Evolutionary conservation across 2,888 invertebrate species (phyloP).

Genomic region (Caenorhabditis sp.): DNA sequence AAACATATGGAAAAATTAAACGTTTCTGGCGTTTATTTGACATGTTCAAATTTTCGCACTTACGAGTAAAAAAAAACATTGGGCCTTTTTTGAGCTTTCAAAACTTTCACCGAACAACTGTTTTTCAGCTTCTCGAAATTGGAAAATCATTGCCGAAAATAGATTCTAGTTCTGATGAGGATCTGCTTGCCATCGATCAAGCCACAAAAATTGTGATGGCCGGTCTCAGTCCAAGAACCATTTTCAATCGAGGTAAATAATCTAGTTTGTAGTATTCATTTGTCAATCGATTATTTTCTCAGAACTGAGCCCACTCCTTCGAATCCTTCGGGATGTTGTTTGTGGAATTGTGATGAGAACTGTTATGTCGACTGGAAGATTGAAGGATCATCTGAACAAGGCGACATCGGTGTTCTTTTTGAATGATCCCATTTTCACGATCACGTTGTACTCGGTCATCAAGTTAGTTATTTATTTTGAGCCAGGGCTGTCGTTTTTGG

Average conservation of each 20-base stretch:
- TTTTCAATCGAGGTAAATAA: constrained; percentile 8
- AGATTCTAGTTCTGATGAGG: constrained; percentile 17
- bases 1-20: no score
- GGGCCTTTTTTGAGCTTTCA: no score
- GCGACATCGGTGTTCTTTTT: constrained; percentile 42
- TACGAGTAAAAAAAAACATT: no score
- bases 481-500: no score
- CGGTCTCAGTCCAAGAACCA: constrained; percentile 4
- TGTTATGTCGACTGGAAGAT: constrained; percentile 23
- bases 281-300: neutral
- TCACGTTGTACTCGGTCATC: constrained; percentile 20
- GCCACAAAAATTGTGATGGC: constrained; percentile 17
- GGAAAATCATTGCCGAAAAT: constrained; percentile 36
- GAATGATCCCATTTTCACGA: constrained; percentile 24
- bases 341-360: constrained; percentile 37
- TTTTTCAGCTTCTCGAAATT: constrained; percentile 34
- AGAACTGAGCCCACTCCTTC: constrained; percentile 13
- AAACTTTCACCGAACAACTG: neutral
- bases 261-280: neutral
- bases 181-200: constrained; percentile 24
- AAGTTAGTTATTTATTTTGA: constrained; percentile 23
- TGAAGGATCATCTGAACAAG: constrained; percentile 28
- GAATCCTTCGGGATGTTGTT: constrained; percentile 22
- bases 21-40: no score
- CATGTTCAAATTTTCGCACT: no score